Evolutionary conservation across 2,113 vertebrate genomes (phyloP).

Genomic region (Malurus melanocephalus): DNA sequence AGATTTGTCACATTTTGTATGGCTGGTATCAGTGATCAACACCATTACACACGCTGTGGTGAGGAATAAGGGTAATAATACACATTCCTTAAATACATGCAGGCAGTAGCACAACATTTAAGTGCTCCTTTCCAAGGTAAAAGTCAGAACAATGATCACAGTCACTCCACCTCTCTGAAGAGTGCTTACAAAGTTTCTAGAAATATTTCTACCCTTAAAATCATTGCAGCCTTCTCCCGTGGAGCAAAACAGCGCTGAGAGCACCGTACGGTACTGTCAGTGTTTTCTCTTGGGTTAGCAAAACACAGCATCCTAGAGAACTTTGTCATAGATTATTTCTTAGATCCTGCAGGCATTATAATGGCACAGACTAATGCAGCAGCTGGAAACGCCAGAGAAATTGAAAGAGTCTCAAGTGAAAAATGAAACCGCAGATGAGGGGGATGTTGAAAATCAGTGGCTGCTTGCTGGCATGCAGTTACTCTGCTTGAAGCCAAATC

Average conservation of each 20-base stretch:
- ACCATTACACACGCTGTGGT: not conserved
- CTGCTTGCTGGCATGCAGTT: not conserved
- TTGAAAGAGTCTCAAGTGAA: slow-evolving; percentile 18
- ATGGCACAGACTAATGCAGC: slow-evolving; percentile 32
- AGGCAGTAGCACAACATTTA: not conserved
- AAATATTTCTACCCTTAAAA: not conserved
- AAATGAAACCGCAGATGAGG: not conserved
- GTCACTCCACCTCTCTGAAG: not conserved
- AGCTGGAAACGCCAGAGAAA: slow-evolving; percentile 30
- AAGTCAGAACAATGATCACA: not conserved
- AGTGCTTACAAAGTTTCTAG: not conserved
- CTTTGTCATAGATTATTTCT: slow-evolving; percentile 33
- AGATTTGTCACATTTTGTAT: not conserved
- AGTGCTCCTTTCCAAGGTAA: not conserved
- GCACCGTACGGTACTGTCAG: not conserved
- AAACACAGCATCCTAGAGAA: slow-evolving; percentile 36
- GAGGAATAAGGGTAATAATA: not conserved
- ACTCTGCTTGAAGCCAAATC: slow-evolving; percentile 19
- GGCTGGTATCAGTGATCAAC: not conserved
- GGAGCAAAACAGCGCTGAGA: not conserved
- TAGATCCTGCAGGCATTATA: slow-evolving; percentile 39
- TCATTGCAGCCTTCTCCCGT: not conserved
- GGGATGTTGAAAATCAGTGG: not conserved
- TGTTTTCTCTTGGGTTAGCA: slow-evolving; percentile 7
- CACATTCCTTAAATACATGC: not conserved